These are phyloP conservation scores for Diarsia rubi DNA, from an alignment of 2,888 invertebrate species.

Conservation along the genomic window DNA sequence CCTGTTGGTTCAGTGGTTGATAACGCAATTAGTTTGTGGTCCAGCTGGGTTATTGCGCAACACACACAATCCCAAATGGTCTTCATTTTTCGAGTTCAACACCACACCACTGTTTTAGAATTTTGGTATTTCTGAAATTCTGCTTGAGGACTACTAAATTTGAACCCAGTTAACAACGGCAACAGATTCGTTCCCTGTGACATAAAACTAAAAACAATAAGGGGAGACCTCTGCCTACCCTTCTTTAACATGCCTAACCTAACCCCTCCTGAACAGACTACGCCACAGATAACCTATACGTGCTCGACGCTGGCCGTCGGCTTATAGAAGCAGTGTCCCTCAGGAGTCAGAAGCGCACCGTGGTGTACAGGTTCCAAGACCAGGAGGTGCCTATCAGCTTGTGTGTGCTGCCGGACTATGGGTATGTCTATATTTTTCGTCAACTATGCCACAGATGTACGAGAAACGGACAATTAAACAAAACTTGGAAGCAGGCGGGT, in stretches of 20 bases:
- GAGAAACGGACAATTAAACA: no score
- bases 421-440: conserved; percentile 83
- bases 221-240: not conserved
- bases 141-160: not conserved
- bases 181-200: not conserved
- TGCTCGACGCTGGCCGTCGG: conserved; percentile 92
- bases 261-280: conserved; percentile 90
- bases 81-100: not conserved
- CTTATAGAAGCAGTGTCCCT: conserved; percentile 93
- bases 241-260: not conserved
- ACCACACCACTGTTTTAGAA: not conserved
- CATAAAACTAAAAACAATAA: not conserved
- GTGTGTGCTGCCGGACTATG: conserved; percentile 92
- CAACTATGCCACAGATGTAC: not conserved
- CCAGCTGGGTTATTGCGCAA: not conserved
- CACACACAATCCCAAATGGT: not conserved
- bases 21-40: not conserved
- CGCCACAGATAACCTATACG: conserved; percentile 93
- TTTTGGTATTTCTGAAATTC: not conserved
- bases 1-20: not conserved
- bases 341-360: conserved; percentile 89
- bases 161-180: not conserved
- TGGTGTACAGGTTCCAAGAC: conserved; percentile 91
- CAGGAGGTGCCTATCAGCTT: conserved; percentile 93
- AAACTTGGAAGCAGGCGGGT: no score